A percentile compares a stretch with the other conserved stretches of the same genome.
phyloP scores from a whole-genome alignment of 1,140 invertebrate species.

The Eubasilissa regina region DNA sequence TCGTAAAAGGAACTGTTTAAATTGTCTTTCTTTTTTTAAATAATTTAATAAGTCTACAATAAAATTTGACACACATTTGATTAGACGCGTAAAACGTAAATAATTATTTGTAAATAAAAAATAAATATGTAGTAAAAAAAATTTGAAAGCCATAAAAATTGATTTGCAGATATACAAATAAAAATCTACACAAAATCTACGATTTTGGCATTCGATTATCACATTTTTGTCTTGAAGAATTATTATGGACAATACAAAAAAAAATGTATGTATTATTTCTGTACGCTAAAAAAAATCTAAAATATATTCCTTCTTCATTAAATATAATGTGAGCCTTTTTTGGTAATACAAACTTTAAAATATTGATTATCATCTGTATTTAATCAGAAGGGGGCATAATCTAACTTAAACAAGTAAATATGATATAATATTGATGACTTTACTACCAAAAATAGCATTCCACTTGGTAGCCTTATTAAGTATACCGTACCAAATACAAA shows the following conservation, averaged over 20 bases:
- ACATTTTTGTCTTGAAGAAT: constrained; percentile 53
- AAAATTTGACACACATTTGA: constrained; percentile 42
- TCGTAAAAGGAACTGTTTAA: no score
- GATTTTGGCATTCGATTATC: constrained; percentile 55
- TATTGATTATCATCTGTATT: neutral
- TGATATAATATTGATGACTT: constrained; percentile 51
- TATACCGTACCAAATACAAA: constrained; percentile 18
- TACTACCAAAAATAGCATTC: constrained; percentile 47
- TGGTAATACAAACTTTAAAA: constrained; percentile 19
- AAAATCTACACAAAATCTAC: constrained; percentile 39
- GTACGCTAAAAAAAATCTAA: constrained; percentile 19
- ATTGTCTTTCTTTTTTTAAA: neutral
- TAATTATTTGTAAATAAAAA: constrained; percentile 16
- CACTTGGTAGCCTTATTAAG: constrained; percentile 40
- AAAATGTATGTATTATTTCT: constrained; percentile 13
- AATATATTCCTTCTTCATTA: constrained; percentile 12
- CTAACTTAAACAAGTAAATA: constrained; percentile 48
- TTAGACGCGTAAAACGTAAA: constrained; percentile 15
- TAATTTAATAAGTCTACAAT: constrained; percentile 15
- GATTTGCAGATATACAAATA: constrained; percentile 17
- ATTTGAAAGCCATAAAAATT: neutral
- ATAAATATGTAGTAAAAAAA: constrained; percentile 19
- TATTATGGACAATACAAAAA: constrained; percentile 1
- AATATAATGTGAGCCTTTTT: constrained; percentile 24
- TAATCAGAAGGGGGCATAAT: constrained; percentile 16